Conservation (phyloP, 2,888 invertebrate genomes). For the Agrenia bidenticulata region DNA sequence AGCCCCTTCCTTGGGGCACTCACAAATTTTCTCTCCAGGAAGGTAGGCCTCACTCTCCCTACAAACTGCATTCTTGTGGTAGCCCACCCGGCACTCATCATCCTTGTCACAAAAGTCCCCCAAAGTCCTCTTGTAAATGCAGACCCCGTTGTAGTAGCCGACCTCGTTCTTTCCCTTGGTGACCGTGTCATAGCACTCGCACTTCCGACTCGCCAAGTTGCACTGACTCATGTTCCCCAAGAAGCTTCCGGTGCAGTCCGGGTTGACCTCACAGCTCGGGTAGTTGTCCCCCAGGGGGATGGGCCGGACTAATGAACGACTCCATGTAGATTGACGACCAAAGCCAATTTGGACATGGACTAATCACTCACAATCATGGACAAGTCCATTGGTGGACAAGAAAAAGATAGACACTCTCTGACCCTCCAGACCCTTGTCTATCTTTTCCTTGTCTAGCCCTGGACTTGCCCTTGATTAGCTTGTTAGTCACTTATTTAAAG, state of each 20-base stretch:
- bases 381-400: too few species aligned
- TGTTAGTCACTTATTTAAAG: too few species aligned
- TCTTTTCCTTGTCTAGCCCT: too few species aligned
- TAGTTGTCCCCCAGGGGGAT: background rate
- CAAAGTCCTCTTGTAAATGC: slow-evolving; percentile 19
- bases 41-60: slow-evolving; percentile 25
- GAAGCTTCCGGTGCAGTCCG: slow-evolving; percentile 11
- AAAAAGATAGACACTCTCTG: too few species aligned
- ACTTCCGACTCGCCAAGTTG: slow-evolving; percentile 1
- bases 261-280: slow-evolving; percentile 12
- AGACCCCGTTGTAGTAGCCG: slow-evolving; percentile 22
- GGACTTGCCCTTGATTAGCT: too few species aligned
- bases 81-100: slow-evolving; percentile 28
- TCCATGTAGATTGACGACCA: too few species aligned
- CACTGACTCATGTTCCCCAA: slow-evolving; percentile 26
- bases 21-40: slow-evolving; percentile 31
- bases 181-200: slow-evolving; percentile 33
- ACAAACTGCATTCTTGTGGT: slow-evolving; percentile 38
- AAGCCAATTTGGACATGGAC: too few species aligned
- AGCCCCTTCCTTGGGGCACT: slow-evolving; percentile 27
- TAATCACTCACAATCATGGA: too few species aligned
- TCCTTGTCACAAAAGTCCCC: slow-evolving; percentile 27
- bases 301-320: too few species aligned
- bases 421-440: too few species aligned
- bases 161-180: slow-evolving; percentile 24